These are phyloP conservation scores for Misgurnus anguillicaudatus DNA, from an alignment of 2,113 vertebrate species.

Conservation along the genomic window DNA sequence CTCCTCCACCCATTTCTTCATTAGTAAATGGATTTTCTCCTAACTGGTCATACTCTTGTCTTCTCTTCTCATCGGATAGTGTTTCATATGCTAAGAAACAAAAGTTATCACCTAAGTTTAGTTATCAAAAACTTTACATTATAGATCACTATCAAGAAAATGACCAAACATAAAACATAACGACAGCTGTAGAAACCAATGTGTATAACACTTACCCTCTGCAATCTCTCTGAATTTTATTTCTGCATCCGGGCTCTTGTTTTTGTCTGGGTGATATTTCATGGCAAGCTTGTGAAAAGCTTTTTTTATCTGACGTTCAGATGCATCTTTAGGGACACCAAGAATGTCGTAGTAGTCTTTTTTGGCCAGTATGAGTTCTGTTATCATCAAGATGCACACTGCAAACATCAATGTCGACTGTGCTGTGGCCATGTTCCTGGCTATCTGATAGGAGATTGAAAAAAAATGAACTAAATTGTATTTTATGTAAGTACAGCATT, in stretches of 20 bases:
- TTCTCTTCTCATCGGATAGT: slow-evolving; percentile 86
- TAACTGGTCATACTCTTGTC: slow-evolving; percentile 86
- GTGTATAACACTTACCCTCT: slow-evolving; percentile 79
- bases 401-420: slow-evolving; percentile 86
- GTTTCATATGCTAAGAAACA: slow-evolving; percentile 87
- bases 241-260: slow-evolving; percentile 94
- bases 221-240: slow-evolving; percentile 93
- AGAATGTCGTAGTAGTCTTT: slow-evolving; percentile 94
- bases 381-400: slow-evolving; percentile 91
- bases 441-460: slow-evolving; percentile 56
- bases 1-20: slow-evolving; percentile 64
- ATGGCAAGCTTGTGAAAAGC: slow-evolving; percentile 95
- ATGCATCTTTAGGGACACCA: slow-evolving; percentile 90
- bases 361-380: slow-evolving; percentile 89
- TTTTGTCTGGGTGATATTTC: slow-evolving; percentile 96
- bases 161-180: too few relatives aligned
- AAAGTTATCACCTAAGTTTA: neutral
- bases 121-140: neutral
- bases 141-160: too few relatives aligned
- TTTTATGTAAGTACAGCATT: neutral
- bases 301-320: slow-evolving; percentile 94
- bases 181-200: neutral
- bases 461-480: neutral
- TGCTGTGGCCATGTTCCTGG: slow-evolving; percentile 79
- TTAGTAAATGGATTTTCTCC: slow-evolving; percentile 72